Evolutionary conservation across 2,113 vertebrate species (phyloP).

Genomic region (Planiliza haematocheilus): DNA sequence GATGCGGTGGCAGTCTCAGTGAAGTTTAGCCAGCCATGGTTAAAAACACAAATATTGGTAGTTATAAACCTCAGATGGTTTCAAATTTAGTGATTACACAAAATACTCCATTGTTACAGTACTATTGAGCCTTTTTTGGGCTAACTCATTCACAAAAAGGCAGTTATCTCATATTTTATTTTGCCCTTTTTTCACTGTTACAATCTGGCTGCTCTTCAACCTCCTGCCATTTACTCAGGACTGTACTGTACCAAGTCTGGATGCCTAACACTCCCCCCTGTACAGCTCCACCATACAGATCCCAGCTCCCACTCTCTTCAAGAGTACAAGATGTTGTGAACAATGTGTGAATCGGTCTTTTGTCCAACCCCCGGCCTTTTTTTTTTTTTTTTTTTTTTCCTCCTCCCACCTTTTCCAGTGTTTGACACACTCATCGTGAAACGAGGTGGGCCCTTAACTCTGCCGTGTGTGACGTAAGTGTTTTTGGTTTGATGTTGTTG

Average conservation of each 20-base stretch:
- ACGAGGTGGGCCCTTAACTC: constrained; percentile 54
- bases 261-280: constrained; percentile 16
- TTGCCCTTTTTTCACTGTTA: background rate
- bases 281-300: constrained; percentile 42
- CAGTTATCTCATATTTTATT: too few relatives aligned
- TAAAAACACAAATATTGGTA: background rate
- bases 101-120: background rate
- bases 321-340: constrained; percentile 31
- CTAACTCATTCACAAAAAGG: too few relatives aligned
- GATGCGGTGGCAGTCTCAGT: constrained; percentile 27
- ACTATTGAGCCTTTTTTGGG: background rate
- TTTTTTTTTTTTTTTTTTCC: constrained; percentile 8
- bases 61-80: too few relatives aligned
- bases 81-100: background rate
- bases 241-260: constrained; percentile 8
- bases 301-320: constrained; percentile 42
- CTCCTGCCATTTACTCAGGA: constrained; percentile 27
- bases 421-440: constrained; percentile 69
- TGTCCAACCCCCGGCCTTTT: constrained; percentile 19
- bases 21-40: background rate
- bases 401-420: constrained; percentile 34
- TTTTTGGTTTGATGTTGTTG: constrained; percentile 63
- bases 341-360: constrained; percentile 5
- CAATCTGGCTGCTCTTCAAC: background rate
- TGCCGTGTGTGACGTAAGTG: constrained; percentile 66